Evolutionary conservation across 2,888 invertebrate genomes (phyloP), one percentile per base, ranked within the genome.

Genomic region (Drosophila seclusa): DNA sequence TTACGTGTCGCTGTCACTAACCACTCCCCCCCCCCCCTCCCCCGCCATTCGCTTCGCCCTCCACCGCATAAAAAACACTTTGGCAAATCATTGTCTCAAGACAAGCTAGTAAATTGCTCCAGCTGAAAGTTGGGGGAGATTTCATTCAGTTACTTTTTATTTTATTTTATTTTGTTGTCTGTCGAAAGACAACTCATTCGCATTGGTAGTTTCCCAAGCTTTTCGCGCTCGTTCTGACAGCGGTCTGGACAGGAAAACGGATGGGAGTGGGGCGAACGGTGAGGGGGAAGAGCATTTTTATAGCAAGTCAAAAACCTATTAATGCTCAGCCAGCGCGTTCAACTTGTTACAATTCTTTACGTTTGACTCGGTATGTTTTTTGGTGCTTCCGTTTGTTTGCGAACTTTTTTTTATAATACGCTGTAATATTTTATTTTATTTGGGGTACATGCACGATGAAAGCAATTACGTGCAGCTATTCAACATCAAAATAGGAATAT

Each of bases 281-380:
- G 59, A 18, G 36, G 8, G 54, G 11, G 34, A 49, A 11, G 31
- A 38, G 38, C 55, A 24, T 74, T 76, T 85, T 90, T 80, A 88
- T 88, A 62, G 83, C 90, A 86, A 86, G 85, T 85, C 85, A 86
- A 90, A 86, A 86, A 90, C 89, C 85, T 90, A 86, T 88, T 86
- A 86, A 90, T 86, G 90, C 89, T 71, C 80, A 81, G 82, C 68
- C 72, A 78, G 89, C 76, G 73, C 89, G 76, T 90, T 90, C 89
- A 89, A 81, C 89, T 89, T 89, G 86, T 86, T 83, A 83, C 84
- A 89, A 87, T 87, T 90, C 78, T 86, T 79, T 81, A 69, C 70
- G 71, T 86, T 74, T 59, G 60, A 40, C 62, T 66, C 55, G 57
- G 31, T 74, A 34, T 59, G 38, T 54, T 57, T 32, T 73, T 64